Evolutionary conservation across 30 jellyfish, hydroid and myxozoan species (phyloP), one percentile per base, ranked within the genome.

Genomic region (Aurelia coerulea): DNA sequence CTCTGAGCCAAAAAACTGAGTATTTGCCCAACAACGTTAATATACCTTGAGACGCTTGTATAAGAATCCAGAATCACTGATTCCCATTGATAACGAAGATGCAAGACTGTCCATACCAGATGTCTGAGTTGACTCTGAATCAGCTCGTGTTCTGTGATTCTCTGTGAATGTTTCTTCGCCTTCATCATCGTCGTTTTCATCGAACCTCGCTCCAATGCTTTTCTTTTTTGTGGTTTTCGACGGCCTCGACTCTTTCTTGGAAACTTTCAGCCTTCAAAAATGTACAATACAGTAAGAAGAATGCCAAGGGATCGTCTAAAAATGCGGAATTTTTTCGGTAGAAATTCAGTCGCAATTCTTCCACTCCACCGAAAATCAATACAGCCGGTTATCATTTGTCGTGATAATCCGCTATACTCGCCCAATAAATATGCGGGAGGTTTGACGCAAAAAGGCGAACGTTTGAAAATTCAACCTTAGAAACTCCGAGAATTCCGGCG

Each of bases 41-140:
- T 42, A 39, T 71, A 84, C 93, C 93, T 74, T 84, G 31, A 84
- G 56, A 34, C 93, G 80, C 74, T 72, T 84, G 81, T 72, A 84
- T 12, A 84, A 69, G 51, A 84, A 84, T 37, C 93, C 87, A 39
- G 93, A 87, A 84, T 84, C 93, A 49, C 93, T 73, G 42, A 84
- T 84, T 8, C 80, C 93, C 74, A 72, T 70, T 9, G 93, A 71
- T 6, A 72, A 58, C 33, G 93, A 71, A 37, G 93, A 71, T 59
- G 87, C 76, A 46, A 84, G 17, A 39, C 93, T 84, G 53, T 34
- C 50, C 18, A 79, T 14, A 7, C 70, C 87, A 13, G 76, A 58
- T 10, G 74, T 18, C 58, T 16, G 54, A 6, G 78, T 68, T 33
- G 67, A 9, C 70, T 74, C 85, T 37, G 53, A 65, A 65, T 65